A percentile compares a stretch with the other conserved stretches of the same genome.
phyloP scores from a whole-genome alignment of 2,113 vertebrate genomes.

The Bos indicus region DNA sequence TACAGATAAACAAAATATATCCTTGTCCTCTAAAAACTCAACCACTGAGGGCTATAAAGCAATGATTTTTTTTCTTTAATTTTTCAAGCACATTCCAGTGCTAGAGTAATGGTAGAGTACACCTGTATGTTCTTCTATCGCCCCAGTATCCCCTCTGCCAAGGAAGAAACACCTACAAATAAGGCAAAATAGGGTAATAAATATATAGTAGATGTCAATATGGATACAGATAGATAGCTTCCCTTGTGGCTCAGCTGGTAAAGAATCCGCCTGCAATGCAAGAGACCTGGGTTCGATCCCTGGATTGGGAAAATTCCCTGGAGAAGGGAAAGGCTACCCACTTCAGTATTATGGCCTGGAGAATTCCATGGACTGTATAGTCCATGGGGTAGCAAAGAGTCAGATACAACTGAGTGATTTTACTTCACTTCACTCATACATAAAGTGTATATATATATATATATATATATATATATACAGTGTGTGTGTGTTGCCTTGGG shows the following conservation, averaged over 20 bases:
- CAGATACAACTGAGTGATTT: background rate
- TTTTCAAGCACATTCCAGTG: background rate
- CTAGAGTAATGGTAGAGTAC: background rate
- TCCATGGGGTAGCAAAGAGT: background rate
- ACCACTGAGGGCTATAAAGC: background rate
- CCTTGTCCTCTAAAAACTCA: background rate
- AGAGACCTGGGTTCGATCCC: background rate
- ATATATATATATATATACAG: background rate
- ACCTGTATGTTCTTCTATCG: fast-evolving
- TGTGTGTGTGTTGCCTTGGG: background rate
- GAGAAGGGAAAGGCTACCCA: background rate
- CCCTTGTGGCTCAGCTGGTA: background rate
- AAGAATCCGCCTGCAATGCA: background rate
- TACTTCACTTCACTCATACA: background rate
- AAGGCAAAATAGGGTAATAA: background rate
- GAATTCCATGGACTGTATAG: background rate
- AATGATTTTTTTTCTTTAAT: background rate
- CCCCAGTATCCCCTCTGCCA: fast-evolving
- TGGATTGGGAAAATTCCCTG: background rate
- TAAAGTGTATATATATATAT: background rate
- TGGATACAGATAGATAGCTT: background rate
- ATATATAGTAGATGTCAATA: background rate
- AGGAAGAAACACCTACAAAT: background rate
- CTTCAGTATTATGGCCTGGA: background rate
- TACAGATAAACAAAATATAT: background rate